Base-by-base conservation (phyloP, 2,888 invertebrate genomes). In the Bombylius major region DNA sequence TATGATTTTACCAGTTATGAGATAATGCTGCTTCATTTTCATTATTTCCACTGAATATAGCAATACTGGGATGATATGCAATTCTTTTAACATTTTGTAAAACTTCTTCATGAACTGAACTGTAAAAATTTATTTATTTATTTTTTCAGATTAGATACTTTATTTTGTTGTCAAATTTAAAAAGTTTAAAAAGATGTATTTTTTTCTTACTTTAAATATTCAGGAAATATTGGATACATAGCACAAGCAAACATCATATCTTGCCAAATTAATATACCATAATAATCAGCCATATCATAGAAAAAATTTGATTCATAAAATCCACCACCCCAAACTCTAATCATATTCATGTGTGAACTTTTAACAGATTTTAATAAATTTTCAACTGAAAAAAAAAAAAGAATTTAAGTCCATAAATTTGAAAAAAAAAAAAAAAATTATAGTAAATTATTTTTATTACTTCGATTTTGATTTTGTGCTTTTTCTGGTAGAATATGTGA, bases 251-350 rank as follows among this genome's bases (percentile, higher is more conserved):
- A 99, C 85, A 96, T 90, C 68, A 97, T 84, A 72, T 99, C 98
- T 72, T 99, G 97, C 97, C 97, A 99, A 55, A 99, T 84, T 65
- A 98, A 77, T 50, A 98, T 86, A 1, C 98, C 98, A 52, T 88
- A 76, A 67, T 87, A 80, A 69, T 98, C 96, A 55, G 94, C 91
- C 44, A 85, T 70, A 60, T 84, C 77, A 70, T 98, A 99, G 72
- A 98, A 96, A 56, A 81, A 79, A 63, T 96, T 89, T 0, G 86
- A 84, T 69, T 97, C 97, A 67, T 97, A 99, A 0, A 92, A 76
- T 0, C 96, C 98, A n/a, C 98, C 98, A 34, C 98, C 98, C 98
- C 98, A 99, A 3, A 98, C 89, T n/a, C 98, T 79, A 13, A 98
- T 74, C 84, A 92, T 90, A 66, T 91, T 89, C 89, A 95, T 93